A percentile compares a stretch with the other conserved stretches of the same genome.
Evolutionary conservation across 1,140 invertebrate species (phyloP).

Genomic region (Ceratina calcarata): DNA sequence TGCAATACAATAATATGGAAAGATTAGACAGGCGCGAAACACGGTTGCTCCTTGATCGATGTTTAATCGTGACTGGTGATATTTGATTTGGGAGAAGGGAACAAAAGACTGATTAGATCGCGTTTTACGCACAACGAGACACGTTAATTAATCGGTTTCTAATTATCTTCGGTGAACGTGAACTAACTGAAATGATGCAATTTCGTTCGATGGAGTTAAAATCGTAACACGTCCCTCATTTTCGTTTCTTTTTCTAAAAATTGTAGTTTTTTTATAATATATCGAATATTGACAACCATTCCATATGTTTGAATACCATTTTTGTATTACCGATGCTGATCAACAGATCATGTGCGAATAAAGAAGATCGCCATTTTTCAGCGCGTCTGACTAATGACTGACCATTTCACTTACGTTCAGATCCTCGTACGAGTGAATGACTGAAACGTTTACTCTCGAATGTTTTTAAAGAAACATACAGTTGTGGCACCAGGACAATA

Average conservation of each 20-base stretch:
- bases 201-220: not conserved
- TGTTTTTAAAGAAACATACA: no score
- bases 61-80: no score
- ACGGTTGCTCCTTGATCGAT: no score
- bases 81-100: not conserved
- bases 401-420: not conserved
- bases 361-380: not conserved
- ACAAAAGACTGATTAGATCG: not conserved
- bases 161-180: not conserved
- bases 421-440: not conserved
- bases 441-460: no score
- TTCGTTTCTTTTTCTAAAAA: not conserved
- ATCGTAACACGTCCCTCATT: not conserved
- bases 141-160: not conserved
- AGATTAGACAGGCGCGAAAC: not conserved
- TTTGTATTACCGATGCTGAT: no score
- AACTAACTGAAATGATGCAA: not conserved
- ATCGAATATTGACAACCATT: not conserved
- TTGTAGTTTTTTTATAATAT: no score
- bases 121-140: not conserved
- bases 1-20: conserved; percentile 23
- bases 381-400: conserved; percentile 15
- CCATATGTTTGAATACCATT: no score
- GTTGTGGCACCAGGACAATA: not conserved
- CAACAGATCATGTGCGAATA: not conserved